Conservation (phyloP, 2,888 invertebrate species). For the Nemurella pictetii region DNA sequence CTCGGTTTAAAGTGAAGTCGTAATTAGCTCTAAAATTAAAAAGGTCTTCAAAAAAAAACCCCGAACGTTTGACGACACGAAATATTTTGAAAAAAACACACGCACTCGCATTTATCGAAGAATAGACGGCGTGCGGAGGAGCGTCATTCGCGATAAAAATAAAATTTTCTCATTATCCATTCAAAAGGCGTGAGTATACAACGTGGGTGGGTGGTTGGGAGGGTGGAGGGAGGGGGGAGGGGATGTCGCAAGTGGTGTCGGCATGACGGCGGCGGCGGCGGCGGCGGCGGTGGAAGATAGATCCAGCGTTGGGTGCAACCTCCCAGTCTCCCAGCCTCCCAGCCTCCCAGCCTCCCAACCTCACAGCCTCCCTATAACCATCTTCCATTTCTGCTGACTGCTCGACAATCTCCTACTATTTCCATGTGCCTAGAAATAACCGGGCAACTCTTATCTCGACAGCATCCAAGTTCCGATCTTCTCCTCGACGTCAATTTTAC, state of each 20-base stretch:
- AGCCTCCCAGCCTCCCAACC: background rate
- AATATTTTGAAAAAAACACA: background rate
- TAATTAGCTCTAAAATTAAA: background rate
- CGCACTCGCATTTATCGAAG: background rate
- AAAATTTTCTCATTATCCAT: slow-evolving; percentile 25
- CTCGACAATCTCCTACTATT: background rate
- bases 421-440: slow-evolving; percentile 1
- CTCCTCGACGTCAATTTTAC: slow-evolving; percentile 7
- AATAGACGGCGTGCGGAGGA: background rate
- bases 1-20: background rate
- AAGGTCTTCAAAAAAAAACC: background rate
- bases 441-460: slow-evolving; percentile 13
- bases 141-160: slow-evolving; percentile 4
- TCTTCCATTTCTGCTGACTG: slow-evolving; percentile 25
- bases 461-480: background rate
- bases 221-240: background rate
- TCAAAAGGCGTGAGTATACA: slow-evolving; percentile 10
- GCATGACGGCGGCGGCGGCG: background rate
- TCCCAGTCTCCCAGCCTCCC: background rate
- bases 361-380: background rate
- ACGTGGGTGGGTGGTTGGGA: background rate
- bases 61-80: too few species aligned
- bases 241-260: background rate
- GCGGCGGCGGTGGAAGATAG: background rate
- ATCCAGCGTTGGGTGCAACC: background rate